Evolutionary conservation across 2,797 vertebrate species (phyloP).

Genomic region (Hydrophis major): DNA sequence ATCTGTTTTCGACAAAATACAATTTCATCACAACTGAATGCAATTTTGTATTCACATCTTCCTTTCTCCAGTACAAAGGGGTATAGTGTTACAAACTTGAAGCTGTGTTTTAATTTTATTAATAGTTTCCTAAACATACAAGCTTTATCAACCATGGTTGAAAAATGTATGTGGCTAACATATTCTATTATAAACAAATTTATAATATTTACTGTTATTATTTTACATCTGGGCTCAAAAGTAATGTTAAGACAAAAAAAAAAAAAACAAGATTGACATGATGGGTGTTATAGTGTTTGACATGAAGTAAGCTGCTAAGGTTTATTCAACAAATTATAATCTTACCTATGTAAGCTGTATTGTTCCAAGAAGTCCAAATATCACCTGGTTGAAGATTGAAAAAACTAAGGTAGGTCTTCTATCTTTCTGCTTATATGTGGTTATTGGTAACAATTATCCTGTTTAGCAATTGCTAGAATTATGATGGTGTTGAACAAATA

Average conservation of each 20-base stretch:
- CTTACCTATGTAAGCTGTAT: background rate
- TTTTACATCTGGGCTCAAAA: background rate
- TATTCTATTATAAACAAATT: background rate
- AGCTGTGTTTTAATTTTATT: background rate
- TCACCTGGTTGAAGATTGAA: background rate
- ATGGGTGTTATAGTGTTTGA: background rate
- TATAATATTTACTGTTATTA: background rate
- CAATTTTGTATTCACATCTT: background rate
- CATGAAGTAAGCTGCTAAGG: background rate
- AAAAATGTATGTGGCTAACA: background rate
- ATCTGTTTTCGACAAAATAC: background rate
- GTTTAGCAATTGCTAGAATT: background rate
- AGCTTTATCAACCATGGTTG: background rate
- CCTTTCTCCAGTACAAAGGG: background rate
- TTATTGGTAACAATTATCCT: background rate
- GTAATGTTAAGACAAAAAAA: background rate
- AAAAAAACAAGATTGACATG: background rate
- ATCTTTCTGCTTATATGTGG: background rate
- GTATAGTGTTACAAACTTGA: background rate
- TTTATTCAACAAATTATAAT: background rate
- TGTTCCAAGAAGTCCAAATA: background rate
- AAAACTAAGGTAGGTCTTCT: background rate
- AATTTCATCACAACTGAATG: background rate
- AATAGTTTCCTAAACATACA: background rate
- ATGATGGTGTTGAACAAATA: background rate